Base-by-base conservation (phyloP, 2,113 vertebrate genomes). In the Erythrocercus mccallii region DNA sequence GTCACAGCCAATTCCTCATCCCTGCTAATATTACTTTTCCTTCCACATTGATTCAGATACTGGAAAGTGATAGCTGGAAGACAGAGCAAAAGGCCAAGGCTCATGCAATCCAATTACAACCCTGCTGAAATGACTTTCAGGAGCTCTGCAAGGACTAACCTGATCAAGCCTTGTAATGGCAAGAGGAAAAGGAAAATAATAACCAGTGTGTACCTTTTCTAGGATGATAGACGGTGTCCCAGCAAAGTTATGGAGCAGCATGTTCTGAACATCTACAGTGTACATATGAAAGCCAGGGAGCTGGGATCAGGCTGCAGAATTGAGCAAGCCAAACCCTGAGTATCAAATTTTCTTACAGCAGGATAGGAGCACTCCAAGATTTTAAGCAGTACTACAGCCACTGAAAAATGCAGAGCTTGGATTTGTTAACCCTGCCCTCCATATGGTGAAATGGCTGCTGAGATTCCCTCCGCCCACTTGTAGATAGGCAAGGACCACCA, bases 241-340 rank as follows among this genome's bases (percentile, higher is more conserved):
- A 9, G 97, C 79, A 84, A 97, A 98, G 87, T 97, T 98, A 72
- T 87, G 95, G 45, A 98, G 94, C 86, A 97, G 91, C 54, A 95
- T 47, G 11, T 91, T 60, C 60, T 86, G 81, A 88, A 96, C 60
- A 56, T 82, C 94, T 97, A 74, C n/a, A 33, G 2, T 5, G 23
- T 17, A 31, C 1, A 0, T 16, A 53, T 33, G 42, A n/a, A 90
- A 82, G 22, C 20, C 15, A 20, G 48, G 35, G 69, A 74, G 30
- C 16, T 68, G 48, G 44, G 37, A n/a, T 66, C 20, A 66, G 51
- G 33, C 51, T 78, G 69, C 22, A 37, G 50, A 54, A 56, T 2
- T 81, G 61, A 79, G 70, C 44, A 88, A 70, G 9, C 12, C 40
- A 27, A 53, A 54, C 23, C 12, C 13, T 13, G 5, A 23, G 9